Base-by-base conservation (phyloP, 2,113 vertebrate species). In the Bucco capensis region DNA sequence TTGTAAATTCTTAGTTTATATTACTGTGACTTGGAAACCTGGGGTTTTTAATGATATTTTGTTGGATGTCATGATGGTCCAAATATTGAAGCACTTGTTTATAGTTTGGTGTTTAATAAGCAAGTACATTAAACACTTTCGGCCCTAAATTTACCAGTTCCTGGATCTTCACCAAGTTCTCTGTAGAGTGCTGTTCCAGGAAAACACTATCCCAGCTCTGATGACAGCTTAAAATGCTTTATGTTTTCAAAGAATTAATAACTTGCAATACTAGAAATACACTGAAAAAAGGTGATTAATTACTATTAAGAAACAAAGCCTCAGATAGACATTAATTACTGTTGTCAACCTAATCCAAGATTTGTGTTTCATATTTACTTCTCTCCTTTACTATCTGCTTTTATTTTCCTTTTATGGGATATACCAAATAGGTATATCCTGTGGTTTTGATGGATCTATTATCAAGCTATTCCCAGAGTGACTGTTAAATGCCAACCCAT, bases 71-170 rank as follows among this genome's bases (percentile, higher is more conserved):
- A 89, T 25, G n/a, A 74, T 57, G 40, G n/a, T 54, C 47, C 54
- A 91, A 89, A 93, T 83, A 90, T 19, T 91, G 81, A 83, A 93
- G 65, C 27, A 35, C 61, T 89, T 89, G 57, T 91, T 94, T 93
- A 86, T 65, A 86, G 27, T 74, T 93, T 86, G 33, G 16, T 89
- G n/a, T 83, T 87, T 94, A 95, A 94, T 70, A 96, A 92, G 27
- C 4, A 47, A 92, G 30, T 49, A 27, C 49, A 78, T 75, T 35
- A 85, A 87, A 92, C 40, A 69, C 14, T 91, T 89, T 79, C 44
- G 87, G 37, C 33, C 92, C 69, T 90, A 95, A 92, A 92, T 95
- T 83, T 93, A 82, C 49, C 75, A 72, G 27, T 56, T 38, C 49
- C 83, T 94, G 89, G 86, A 87, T 70, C 35, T 47, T 84, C 31